Conservation (phyloP, 1,140 invertebrate species). For the Cherax destructor region DNA sequence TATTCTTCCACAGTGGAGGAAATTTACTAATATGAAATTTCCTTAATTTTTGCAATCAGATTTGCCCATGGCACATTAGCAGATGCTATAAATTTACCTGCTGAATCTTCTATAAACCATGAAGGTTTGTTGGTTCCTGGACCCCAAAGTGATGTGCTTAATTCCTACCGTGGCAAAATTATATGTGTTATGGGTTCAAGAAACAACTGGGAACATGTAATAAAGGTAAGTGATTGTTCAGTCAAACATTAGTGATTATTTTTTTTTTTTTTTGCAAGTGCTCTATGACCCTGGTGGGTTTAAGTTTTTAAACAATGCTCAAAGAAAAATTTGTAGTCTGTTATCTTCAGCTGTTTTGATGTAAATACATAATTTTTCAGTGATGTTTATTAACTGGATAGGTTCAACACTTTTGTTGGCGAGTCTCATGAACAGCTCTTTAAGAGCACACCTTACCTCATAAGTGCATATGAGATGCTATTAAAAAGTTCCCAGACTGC, state of each 20-base stretch:
- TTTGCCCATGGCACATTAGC: slow-evolving; percentile 59
- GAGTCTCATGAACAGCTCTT: too few relatives aligned
- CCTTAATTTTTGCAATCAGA: slow-evolving; percentile 45
- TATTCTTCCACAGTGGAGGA: too few relatives aligned
- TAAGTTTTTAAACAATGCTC: background rate
- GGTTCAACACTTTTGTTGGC: too few relatives aligned
- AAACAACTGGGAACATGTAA: slow-evolving; percentile 84
- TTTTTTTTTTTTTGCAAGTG: background rate
- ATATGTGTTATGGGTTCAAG: slow-evolving; percentile 84
- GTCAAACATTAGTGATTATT: background rate
- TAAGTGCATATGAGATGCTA: too few relatives aligned
- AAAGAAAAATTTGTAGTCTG: background rate
- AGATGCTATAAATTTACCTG: slow-evolving; percentile 78
- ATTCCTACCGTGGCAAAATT: slow-evolving; percentile 80
- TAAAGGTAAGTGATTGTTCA: slow-evolving; percentile 79
- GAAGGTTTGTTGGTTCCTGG: slow-evolving; percentile 80
- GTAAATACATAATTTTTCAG: too few relatives aligned
- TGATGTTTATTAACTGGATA: too few relatives aligned
- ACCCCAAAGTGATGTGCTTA: slow-evolving; percentile 78
- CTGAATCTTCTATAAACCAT: slow-evolving; percentile 75
- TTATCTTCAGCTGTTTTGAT: too few relatives aligned
- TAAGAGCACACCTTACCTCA: too few relatives aligned
- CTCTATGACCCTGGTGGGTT: background rate
- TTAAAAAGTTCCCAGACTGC: too few relatives aligned
- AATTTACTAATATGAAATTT: background rate